A percentile compares a stretch with the other conserved stretches of the same genome.
These are phyloP conservation scores for Buathra laborator DNA, from an alignment of 2,888 invertebrate genomes.

Conservation along the genomic window DNA sequence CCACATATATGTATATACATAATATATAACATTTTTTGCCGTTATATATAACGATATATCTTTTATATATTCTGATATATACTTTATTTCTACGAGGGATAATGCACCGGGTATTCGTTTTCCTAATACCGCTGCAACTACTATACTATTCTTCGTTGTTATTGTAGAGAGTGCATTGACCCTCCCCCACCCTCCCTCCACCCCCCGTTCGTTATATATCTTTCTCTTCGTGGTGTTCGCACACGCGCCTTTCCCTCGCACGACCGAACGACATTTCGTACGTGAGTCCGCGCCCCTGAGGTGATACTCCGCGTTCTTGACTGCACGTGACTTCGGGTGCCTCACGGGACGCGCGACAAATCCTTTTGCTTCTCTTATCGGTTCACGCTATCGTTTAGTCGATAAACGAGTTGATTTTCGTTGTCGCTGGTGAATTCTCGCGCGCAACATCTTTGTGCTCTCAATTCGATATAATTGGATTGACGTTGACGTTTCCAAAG, in stretches of 20 bases:
- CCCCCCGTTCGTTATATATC: slow-evolving; percentile 28
- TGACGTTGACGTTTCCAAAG: background rate
- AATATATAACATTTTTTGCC: too few species aligned
- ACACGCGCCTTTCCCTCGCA: slow-evolving; percentile 75
- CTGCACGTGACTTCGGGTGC: slow-evolving; percentile 66
- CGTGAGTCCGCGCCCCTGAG: slow-evolving; percentile 71
- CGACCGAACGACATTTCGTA: slow-evolving; percentile 75
- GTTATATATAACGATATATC: too few species aligned
- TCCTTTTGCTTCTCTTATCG: slow-evolving; percentile 5
- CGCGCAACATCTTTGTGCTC: background rate
- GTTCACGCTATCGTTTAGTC: background rate
- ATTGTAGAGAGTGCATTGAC: slow-evolving; percentile 81
- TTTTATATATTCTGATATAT: too few species aligned
- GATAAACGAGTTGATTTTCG: background rate
- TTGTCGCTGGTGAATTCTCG: background rate
- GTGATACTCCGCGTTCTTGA: slow-evolving; percentile 42
- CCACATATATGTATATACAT: too few species aligned
- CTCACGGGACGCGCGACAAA: background rate
- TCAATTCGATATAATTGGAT: background rate
- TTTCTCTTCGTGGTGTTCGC: slow-evolving; percentile 46
- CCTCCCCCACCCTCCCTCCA: slow-evolving; percentile 57
- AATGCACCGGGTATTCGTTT: background rate
- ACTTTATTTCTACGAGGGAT: too few species aligned
- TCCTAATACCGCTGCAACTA: slow-evolving; percentile 11
- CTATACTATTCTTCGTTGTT: slow-evolving; percentile 74